Evolutionary conservation across 2,888 invertebrate species (phyloP).

Genomic region (Chelonus formosanus): DNA sequence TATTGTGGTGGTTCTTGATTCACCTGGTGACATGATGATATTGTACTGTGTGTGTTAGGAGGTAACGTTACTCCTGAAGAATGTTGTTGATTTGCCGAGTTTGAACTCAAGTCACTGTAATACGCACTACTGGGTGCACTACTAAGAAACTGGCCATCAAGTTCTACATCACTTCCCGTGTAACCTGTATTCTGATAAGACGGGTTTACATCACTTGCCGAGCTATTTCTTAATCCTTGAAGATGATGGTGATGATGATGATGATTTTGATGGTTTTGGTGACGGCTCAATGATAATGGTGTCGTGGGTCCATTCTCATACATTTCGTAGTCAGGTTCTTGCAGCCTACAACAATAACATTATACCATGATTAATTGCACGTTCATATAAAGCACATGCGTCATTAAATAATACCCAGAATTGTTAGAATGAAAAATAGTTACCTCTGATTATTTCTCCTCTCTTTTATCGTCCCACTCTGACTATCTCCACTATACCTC

Average conservation of each 20-base stretch:
- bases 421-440: conserved; percentile 20
- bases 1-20: conserved; percentile 52
- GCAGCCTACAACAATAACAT: conserved; percentile 50
- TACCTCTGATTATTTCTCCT: conserved; percentile 62
- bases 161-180: conserved; percentile 67
- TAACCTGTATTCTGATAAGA: conserved; percentile 79
- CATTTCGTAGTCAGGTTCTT: conserved; percentile 64
- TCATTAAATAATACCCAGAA: neutral
- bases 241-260: conserved; percentile 48
- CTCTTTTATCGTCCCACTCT: conserved; percentile 51
- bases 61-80: conserved; percentile 40
- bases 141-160: conserved; percentile 67
- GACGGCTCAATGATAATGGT: conserved; percentile 51
- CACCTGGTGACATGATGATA: conserved; percentile 33
- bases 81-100: conserved; percentile 58
- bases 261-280: conserved; percentile 47
- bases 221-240: conserved; percentile 45
- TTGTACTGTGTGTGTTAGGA: conserved; percentile 23
- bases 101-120: conserved; percentile 73
- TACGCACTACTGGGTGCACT: conserved; percentile 78
- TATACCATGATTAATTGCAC: neutral
- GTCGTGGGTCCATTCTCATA: conserved; percentile 61
- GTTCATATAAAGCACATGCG: neutral
- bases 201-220: conserved; percentile 62
- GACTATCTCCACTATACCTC: conserved; percentile 55